A percentile compares a stretch with the other conserved stretches of the same genome.
These are phyloP conservation scores for Apamea anceps DNA, from an alignment of 2,888 invertebrate species.

Conservation along the genomic window DNA sequence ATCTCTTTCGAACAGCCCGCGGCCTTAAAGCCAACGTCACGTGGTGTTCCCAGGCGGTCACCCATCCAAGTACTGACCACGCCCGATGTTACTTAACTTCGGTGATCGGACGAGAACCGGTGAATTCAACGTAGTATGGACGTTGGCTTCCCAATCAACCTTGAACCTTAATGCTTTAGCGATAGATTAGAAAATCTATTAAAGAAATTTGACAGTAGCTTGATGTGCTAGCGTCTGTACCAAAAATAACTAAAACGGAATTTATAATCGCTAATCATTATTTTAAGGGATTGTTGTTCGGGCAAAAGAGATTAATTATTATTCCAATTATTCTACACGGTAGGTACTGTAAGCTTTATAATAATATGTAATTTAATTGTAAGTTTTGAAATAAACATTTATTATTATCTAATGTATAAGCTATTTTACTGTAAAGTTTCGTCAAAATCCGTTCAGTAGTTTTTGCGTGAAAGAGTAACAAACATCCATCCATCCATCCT, in stretches of 20 bases:
- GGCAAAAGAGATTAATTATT: constrained; percentile 51
- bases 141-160: constrained; percentile 42
- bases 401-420: no score
- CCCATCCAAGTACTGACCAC: constrained; percentile 86
- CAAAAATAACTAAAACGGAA: constrained; percentile 49
- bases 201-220: no score
- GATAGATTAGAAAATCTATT: no score
- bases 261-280: constrained; percentile 57
- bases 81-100: constrained; percentile 86
- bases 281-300: constrained; percentile 54
- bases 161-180: no score
- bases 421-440: no score
- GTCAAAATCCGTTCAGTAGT: no score
- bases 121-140: constrained; percentile 77
- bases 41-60: constrained; percentile 85
- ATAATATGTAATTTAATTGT: no score
- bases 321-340: constrained; percentile 2
- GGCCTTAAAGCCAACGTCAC: constrained; percentile 69
- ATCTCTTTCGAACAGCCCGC: no score
- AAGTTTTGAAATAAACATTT: no score
- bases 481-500: no score
- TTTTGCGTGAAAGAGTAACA: no score
- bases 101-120: constrained; percentile 88
- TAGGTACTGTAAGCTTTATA: constrained; percentile 29
- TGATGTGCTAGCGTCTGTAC: no score